These are phyloP conservation scores for Scalopus aquaticus DNA, from an alignment of 2,113 vertebrate species.

Conservation along the genomic window DNA sequence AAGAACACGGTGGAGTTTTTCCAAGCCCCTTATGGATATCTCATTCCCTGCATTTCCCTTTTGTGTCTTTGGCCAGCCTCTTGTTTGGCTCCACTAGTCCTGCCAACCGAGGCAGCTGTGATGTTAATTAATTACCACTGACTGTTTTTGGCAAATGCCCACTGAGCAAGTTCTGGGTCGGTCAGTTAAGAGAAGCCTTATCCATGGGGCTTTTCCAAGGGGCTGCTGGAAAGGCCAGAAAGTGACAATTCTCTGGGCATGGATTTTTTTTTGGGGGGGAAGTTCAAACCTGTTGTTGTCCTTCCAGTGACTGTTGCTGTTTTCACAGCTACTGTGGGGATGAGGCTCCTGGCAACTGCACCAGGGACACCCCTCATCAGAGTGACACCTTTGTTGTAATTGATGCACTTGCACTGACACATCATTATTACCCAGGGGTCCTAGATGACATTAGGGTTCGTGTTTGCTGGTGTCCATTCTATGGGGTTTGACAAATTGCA, in stretches of 20 bases:
- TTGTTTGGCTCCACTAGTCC: not conserved
- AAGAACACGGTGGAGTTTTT: not conserved
- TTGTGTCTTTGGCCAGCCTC: not conserved
- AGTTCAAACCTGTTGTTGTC: not conserved
- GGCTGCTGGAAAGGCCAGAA: not conserved
- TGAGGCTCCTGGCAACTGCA: not conserved
- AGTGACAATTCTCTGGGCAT: not conserved
- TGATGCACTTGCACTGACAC: not conserved
- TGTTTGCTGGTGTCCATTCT: not conserved
- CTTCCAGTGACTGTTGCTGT: not conserved
- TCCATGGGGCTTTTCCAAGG: not conserved
- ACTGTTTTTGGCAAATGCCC: not conserved
- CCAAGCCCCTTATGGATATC: not conserved
- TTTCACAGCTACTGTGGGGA: not conserved
- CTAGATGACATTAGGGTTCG: not conserved
- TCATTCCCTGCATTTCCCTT: not conserved
- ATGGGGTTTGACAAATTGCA: not conserved
- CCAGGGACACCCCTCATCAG: no score
- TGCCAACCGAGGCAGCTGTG: not conserved
- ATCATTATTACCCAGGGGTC: not conserved
- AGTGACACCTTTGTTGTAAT: no score
- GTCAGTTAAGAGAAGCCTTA: not conserved
- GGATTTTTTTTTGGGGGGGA: not conserved
- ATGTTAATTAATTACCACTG: not conserved
- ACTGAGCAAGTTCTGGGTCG: not conserved